Evolutionary conservation across 1,140 invertebrate species (phyloP).

Genomic region (Portunus trituberculatus): DNA sequence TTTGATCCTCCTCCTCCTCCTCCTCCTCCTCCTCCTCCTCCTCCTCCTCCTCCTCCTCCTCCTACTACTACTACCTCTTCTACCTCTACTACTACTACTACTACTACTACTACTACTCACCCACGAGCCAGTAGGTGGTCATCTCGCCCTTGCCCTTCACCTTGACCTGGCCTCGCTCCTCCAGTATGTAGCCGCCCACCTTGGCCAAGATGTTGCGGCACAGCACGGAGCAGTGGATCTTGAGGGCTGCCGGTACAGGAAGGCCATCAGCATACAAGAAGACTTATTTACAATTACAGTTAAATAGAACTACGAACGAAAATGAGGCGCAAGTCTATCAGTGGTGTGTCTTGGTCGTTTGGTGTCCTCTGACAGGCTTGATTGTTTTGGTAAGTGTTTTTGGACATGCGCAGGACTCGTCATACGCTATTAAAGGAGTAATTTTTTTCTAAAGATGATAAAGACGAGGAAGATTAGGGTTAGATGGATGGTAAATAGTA

Average conservation of each 20-base stretch:
- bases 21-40: neutral
- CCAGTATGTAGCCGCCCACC: slow-evolving; percentile 90
- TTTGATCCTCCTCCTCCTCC: neutral
- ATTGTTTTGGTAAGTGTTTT: too few species aligned
- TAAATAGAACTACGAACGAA: neutral
- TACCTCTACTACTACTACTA: neutral
- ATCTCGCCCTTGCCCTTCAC: slow-evolving; percentile 87
- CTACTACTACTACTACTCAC: slow-evolving; percentile 74
- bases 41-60: neutral
- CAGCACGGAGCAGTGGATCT: slow-evolving; percentile 91
- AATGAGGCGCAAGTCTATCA: neutral
- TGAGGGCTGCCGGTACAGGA: slow-evolving; percentile 84
- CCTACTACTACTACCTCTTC: neutral
- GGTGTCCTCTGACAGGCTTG: too few species aligned
- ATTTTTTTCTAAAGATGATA: too few species aligned
- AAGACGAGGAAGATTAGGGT: too few species aligned
- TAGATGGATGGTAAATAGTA: too few species aligned
- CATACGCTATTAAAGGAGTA: too few species aligned
- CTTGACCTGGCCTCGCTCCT: slow-evolving; percentile 89
- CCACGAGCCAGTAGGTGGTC: slow-evolving; percentile 79
- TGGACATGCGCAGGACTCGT: too few species aligned
- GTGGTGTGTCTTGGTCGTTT: neutral
- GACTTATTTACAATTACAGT: too few species aligned
- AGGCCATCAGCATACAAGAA: neutral
- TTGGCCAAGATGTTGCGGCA: slow-evolving; percentile 88